Base-by-base conservation (phyloP, 2,888 invertebrate species). In the Branchipolynoe longqiensis region DNA sequence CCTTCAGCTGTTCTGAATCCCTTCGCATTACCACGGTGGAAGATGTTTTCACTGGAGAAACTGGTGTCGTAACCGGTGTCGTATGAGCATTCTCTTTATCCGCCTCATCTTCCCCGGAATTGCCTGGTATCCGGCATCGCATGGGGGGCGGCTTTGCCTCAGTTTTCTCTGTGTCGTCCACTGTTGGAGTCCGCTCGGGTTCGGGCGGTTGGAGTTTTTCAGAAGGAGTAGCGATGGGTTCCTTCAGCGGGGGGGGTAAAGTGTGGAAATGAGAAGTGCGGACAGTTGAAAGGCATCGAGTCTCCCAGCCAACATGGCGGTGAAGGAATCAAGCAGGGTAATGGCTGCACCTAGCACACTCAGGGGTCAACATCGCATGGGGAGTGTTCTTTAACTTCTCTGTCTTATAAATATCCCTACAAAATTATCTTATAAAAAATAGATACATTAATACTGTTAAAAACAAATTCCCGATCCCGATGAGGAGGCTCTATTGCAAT, bases 31-130 rank as follows among this genome's bases (percentile, higher is more conserved):
- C 58, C 14, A 73, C 73, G 6, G 41, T 73, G 8, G 54, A 33
- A n/a, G n/a, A n/a, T n/a, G n/a, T n/a, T 40, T 40, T 54, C 8
- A 28, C 74, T 14, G 69, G 58, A n/a, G n/a, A n/a, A n/a, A n/a
- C n/a, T n/a, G n/a, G n/a, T n/a, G n/a, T n/a, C n/a, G n/a, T n/a
- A n/a, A n/a, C n/a, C 38, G 69, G 69, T 0, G 69, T 33, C 41
- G 25, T 36, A 38, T 73, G 69, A n/a, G 48, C 74, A 56, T 85
- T 85, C 38, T 85, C 85, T 40, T 85, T 85, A 36, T 85, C 83
- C 33, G 82, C 82, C 54, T 85, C 85, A n/a, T 31, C 48, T 25
- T 82, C 54, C 38, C 59, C 54, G 33, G 83, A 33, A 28, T 25
- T 12, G 48, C 8, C 48, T 48, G 8, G 48, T 8, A 18, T 41